Evolutionary conservation across 30 jellyfish, hydroid and myxozoan genomes (phyloP).

Genomic region (Aurelia aurita complex sp. Pacific): DNA sequence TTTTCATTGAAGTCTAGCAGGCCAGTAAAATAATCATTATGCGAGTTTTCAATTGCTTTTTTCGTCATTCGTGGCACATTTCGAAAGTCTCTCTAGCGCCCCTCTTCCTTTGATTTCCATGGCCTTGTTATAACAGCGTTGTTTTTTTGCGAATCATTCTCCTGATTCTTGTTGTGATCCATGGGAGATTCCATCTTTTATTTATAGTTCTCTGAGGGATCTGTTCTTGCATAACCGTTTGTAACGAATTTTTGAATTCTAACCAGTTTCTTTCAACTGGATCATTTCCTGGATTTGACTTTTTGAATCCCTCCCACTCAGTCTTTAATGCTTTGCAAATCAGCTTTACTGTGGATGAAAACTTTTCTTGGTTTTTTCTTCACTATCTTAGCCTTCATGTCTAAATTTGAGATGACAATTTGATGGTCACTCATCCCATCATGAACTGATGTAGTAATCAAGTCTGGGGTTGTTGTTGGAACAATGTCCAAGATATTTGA

Average conservation of each 20-base stretch:
- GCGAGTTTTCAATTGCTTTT: too few relatives aligned
- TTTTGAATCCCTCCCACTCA: slow-evolving; percentile 41
- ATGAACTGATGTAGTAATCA: slow-evolving; percentile 42
- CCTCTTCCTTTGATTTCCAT: slow-evolving; percentile 20
- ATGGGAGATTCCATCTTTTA: slow-evolving; percentile 41
- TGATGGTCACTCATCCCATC: slow-evolving; percentile 37
- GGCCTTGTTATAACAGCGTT: slow-evolving; percentile 32
- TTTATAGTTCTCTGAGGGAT: slow-evolving; percentile 57
- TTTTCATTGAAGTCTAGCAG: too few relatives aligned
- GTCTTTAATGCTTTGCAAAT: slow-evolving; percentile 25
- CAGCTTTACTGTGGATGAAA: slow-evolving; percentile 43
- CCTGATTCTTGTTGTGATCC: slow-evolving; percentile 32
- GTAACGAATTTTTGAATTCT: slow-evolving; percentile 32
- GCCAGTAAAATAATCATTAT: too few relatives aligned
- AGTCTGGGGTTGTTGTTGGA: slow-evolving; percentile 19
- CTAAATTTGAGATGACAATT: slow-evolving; percentile 28
- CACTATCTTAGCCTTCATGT: slow-evolving; percentile 52
- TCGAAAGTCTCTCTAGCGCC: too few relatives aligned
- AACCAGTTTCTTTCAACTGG: slow-evolving; percentile 49
- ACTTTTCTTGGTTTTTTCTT: slow-evolving; percentile 27
- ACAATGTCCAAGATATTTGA: slow-evolving; percentile 29
- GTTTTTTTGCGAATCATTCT: slow-evolving; percentile 24
- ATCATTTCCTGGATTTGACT: slow-evolving; percentile 49
- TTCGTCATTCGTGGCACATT: too few relatives aligned
- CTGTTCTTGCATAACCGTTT: slow-evolving; percentile 29